Evolutionary conservation across 2,113 vertebrate genomes (phyloP), one percentile per base, ranked within the genome.

Genomic region (Chionomys nivalis): DNA sequence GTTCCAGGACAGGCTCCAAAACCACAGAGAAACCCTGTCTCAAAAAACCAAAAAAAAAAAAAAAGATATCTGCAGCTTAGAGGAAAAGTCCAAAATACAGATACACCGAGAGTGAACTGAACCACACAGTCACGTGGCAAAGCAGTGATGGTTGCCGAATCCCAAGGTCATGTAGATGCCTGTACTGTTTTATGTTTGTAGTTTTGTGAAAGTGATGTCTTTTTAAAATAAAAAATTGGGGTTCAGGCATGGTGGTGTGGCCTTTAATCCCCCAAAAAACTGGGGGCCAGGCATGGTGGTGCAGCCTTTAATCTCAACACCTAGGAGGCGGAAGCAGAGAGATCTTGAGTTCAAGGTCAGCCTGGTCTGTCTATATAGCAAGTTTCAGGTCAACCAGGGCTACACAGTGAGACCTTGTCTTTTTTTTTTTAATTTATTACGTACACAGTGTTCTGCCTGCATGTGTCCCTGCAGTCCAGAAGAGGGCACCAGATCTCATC

Each of bases 81-180:
- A 91, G 13, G 61, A 36, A 26, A 23, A 5, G 8, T n/a, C 19
- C 1, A 52, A 73, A 19, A n/a, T 52, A 24, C 17, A 70, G 33
- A 68, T 14, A 44, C 17, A 39, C 16, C 26, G 19, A 49, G 47
- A 68, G 28, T 17, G 63, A 44, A 5, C 49, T 39, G 79, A 39
- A n/a, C 52, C 61, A 39, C 33, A 58, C 36, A 61, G 55, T 39
- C 44, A 58, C 83, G 19, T 28, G 87, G n/a, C 36, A 28, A n/a
- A 42, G 52, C 7, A 5, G 58, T 14, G 42, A 26, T 9, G 26
- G 17, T 3, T 28, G 8, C 19, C 12, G 0, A 28, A n/a, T 21
- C n/a, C 42, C 19, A 75, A 49, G 47, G 36, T 26, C 39, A 47
- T 12, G 1, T 11, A 26, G 21, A 9, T 21, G 21, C 63, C 61